Conservation (phyloP, 2,113 vertebrate genomes). For the Phrynosoma platyrhinos region DNA sequence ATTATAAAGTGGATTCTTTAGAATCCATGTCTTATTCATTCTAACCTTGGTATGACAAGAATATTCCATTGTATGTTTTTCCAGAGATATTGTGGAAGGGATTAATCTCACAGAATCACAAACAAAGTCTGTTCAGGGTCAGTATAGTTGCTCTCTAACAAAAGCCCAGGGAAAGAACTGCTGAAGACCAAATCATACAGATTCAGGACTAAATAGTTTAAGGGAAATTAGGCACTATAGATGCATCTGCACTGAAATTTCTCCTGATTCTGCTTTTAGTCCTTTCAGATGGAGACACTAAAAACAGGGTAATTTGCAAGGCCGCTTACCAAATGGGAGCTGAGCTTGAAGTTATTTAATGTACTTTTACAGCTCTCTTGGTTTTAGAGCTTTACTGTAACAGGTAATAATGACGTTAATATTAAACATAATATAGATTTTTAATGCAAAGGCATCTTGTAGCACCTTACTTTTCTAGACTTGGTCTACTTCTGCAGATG, state of each 20-base stretch:
- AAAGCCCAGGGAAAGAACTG: background rate
- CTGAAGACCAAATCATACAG: background rate
- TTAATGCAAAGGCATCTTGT: too few relatives aligned
- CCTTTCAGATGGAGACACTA: background rate
- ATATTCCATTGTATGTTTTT: background rate
- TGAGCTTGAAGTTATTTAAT: background rate
- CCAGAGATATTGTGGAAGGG: background rate
- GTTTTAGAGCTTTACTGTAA: background rate
- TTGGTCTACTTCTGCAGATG: too few relatives aligned
- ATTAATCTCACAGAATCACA: background rate
- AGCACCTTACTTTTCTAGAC: too few relatives aligned
- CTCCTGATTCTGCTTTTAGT: background rate
- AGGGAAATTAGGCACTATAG: background rate
- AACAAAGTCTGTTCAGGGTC: background rate
- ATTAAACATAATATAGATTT: background rate
- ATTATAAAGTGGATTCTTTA: background rate
- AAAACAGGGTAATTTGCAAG: background rate
- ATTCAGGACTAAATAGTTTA: background rate
- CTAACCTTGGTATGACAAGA: background rate
- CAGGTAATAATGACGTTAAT: background rate
- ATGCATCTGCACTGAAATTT: background rate
- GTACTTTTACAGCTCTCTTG: background rate
- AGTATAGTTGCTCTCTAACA: background rate
- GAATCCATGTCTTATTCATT: conserved; percentile 1
- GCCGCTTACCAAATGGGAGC: background rate